Base-by-base conservation (phyloP, 2,888 invertebrate genomes). In the Erebia aethiops region DNA sequence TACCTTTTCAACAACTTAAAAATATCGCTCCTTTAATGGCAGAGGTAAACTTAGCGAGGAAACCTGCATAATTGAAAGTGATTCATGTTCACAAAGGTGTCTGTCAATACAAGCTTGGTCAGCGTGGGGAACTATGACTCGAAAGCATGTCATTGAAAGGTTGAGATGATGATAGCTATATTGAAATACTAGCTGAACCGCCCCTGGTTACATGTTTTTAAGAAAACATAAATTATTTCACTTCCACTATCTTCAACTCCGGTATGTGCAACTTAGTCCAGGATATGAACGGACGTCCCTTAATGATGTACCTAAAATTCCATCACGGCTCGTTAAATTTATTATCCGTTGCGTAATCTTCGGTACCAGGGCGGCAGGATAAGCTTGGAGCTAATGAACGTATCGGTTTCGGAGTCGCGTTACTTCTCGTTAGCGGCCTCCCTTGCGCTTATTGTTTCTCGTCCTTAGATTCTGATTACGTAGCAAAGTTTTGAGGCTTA, bases 401-500 rank as follows among this genome's bases (percentile, higher is more conserved):
- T 84, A 87, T 90, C 89, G 85, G 87, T 91, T 88, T 83, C 89
- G 78, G 87, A 78, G 80, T 90, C 87, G 77, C 79, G 86, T 91
- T 91, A 84, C 88, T 80, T 82, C 87, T 91, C 87, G 89, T 90
- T 89, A 88, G 85, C 82, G 81, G 66, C 69, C 84, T 83, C 82
- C 81, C 80, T 78, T 77, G 78, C 76, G 79, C 77, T 82, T 80
- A 88, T 88, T 87, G 87, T 89, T 85, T 82, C 83, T 84, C 80
- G 82, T 85, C 80, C 80, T 77, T 78, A 67, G 71, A 73, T 70
- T 75, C 71, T 76, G 73, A 74, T 75, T 77, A 77, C 75, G 52
- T 18, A 49, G 21, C 49, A 49, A 60, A 60, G 14, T 46, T 18
- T 46, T 49, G 49, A 21, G 49, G 46, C 62, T 62, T 14, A 14